Evolutionary conservation across 1,140 invertebrate genomes (phyloP).

Genomic region (Lordiphosa collinella): DNA sequence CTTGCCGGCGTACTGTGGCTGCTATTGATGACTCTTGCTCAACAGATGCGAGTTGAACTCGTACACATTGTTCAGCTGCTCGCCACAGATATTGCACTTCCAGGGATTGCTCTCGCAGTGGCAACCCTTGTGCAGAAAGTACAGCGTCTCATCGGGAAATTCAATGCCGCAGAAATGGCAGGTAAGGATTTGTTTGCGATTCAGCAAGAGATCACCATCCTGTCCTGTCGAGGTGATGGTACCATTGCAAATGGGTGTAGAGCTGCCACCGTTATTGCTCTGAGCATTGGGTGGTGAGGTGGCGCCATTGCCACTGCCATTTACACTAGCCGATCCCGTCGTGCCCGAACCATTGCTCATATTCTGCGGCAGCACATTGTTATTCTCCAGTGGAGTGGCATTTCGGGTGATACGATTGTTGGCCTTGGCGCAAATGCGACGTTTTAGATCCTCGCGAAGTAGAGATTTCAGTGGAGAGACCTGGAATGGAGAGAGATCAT

Average conservation of each 20-base stretch:
- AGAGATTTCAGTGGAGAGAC: slow-evolving; percentile 91
- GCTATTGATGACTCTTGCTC: slow-evolving; percentile 93
- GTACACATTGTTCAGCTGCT: slow-evolving; percentile 95
- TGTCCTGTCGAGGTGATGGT: slow-evolving; percentile 84
- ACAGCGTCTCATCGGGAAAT: slow-evolving; percentile 96
- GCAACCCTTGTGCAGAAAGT: slow-evolving; percentile 98
- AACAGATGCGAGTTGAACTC: slow-evolving; percentile 98
- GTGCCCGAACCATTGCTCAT: slow-evolving; percentile 38
- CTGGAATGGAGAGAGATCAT: slow-evolving; percentile 68
- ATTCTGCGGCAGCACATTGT: slow-evolving; percentile 60
- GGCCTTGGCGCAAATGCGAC: slow-evolving; percentile 85
- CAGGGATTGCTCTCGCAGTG: slow-evolving; percentile 98
- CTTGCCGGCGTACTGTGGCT: slow-evolving; percentile 66
- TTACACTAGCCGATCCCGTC: slow-evolving; percentile 11
- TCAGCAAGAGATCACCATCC: slow-evolving; percentile 79
- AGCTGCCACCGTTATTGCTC: slow-evolving; percentile 40
- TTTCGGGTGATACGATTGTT: slow-evolving; percentile 80
- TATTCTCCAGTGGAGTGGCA: slow-evolving; percentile 64
- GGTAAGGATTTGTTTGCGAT: slow-evolving; percentile 82
- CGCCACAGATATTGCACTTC: slow-evolving; percentile 98
- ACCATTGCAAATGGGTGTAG: slow-evolving; percentile 82
- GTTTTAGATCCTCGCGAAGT: slow-evolving; percentile 88
- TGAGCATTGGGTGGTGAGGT: slow-evolving; percentile 12
- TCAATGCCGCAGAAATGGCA: slow-evolving; percentile 95
- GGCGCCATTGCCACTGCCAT: slow-evolving; percentile 33